Evolutionary conservation across 2,797 vertebrate genomes (phyloP), one percentile per base, ranked within the genome.

Genomic region (Squalus acanthias): DNA sequence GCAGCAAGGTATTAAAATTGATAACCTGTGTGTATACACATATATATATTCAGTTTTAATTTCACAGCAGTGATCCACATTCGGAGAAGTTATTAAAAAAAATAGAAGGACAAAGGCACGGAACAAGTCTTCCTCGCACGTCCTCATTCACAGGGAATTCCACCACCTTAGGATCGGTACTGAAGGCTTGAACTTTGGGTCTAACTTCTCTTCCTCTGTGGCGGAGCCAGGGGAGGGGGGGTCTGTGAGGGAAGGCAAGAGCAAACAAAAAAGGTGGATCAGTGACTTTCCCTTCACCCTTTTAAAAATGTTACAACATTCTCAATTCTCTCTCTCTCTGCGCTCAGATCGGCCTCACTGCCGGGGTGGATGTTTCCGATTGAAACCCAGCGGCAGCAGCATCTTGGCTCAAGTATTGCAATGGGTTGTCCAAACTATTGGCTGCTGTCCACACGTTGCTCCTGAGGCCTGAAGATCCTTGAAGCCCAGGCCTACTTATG

Each of bases 61-160:
- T 94, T 94, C 92, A 94, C 92, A 94, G 92, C 92, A 94, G 65
- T 94, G n/a, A 93, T 94, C 92, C 65, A 94, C 92, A 46, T 69
- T 89, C n/a, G 63, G 92, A 94, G 39, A 22, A 22, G n/a, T 69
- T 46, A 94, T 94, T 69, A 67, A 69, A 46, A 93, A 67, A 67
- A 93, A 57, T 57, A 3, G 3, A 89, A 39, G 53, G 82, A 89
- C 5, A 29, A 89, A 89, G 87, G 53, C 53, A 60, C 57, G 53
- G 87, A 60, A 15, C 82, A 46, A 29, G 53, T 29, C 22, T 57
- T 89, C 87, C 53, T 29, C 50, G 53, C 50, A 29, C 1, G 22
- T 89, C 53, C 53, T 26, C 53, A 29, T 60, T 29, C 53, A 33
- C 53, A 33, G 24, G 53, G 26, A 89, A 60, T 60, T 89, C 57